Evolutionary conservation across 2,888 invertebrate genomes (phyloP), one percentile per base, ranked within the genome.

Genomic region (Brachypterus glaber): DNA sequence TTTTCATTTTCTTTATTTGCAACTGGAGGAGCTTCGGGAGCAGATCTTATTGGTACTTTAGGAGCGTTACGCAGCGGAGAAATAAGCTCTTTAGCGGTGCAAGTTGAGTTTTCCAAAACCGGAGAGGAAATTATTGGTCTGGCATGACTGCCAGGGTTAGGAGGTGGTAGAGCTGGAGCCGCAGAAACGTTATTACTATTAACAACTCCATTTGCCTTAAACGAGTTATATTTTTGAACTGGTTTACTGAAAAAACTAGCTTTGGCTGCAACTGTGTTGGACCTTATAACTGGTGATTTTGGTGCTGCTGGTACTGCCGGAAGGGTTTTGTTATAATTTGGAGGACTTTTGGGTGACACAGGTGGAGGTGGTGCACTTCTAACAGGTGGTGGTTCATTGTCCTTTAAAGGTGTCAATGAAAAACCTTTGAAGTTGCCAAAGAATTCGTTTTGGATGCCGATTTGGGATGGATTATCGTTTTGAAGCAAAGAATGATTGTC

Each of bases 361-460:
- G 76, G 73, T 1, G 77, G 67, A 0, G 82, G 79, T 0, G 83
- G 81, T 0, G 81, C 77, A 2, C 73, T 51, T 35, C 57, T 41
- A 2, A 52, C 49, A 12, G 58, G 53, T 40, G 62, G 59, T 8
- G 51, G 25, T 35, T 58, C 53, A 9, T 64, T 62, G 51, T 69
- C 70, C 1, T 73, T 72, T 1, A 80, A 68, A 0, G 84, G 83
- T 0, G 77, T 73, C 30, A 90, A 70, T 1, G 82, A 48, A 63
- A 89, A 90, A 1, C 89, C 89, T 64, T 85, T 86, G 67, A 87
- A 88, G 54, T 87, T 83, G 1, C 89, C 89, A 60, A 87, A 87
- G 66, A 89, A 79, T 53, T 80, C 79, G 41, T 66, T 69, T 30
- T 57, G 51, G 9, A 58, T 45, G 4, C 53, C 50, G n/a, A 46